Evolutionary conservation across 2,113 vertebrate species (phyloP).

Genomic region (Onychorhynchus coronatus): DNA sequence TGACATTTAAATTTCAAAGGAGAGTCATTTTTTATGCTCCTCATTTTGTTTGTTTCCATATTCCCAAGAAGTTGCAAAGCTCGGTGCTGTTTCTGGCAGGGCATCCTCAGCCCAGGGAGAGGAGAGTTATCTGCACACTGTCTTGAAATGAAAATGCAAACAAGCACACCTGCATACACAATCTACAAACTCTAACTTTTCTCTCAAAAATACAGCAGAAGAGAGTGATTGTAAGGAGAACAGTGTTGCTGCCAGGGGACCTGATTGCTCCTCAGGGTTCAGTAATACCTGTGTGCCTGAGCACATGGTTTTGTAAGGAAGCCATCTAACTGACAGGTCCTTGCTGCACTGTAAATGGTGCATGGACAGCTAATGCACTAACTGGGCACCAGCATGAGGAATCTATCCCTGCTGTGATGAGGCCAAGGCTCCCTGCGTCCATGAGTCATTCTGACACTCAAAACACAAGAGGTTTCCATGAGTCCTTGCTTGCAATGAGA

Average conservation of each 20-base stretch:
- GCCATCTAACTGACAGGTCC: background rate
- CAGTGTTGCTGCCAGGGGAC: background rate
- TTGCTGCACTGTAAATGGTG: background rate
- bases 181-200: background rate
- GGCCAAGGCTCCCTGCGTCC: background rate
- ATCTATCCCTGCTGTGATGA: background rate
- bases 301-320: background rate
- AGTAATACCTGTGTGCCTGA: background rate
- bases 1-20: background rate
- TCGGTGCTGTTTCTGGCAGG: background rate
- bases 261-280: background rate
- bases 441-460: rapidly evolving
- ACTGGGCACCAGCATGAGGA: background rate
- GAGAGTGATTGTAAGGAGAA: background rate
- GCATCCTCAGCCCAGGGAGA: background rate
- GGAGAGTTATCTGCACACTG: background rate
- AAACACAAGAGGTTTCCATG: background rate
- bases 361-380: background rate
- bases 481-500: background rate
- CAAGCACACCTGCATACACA: background rate
- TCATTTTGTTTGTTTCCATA: background rate
- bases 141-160: background rate
- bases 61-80: background rate
- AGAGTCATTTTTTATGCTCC: background rate
- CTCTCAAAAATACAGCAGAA: background rate